phyloP scores from a whole-genome alignment of 64 coral and sea anemone genomes.

The Cladopsammia gracilis region DNA sequence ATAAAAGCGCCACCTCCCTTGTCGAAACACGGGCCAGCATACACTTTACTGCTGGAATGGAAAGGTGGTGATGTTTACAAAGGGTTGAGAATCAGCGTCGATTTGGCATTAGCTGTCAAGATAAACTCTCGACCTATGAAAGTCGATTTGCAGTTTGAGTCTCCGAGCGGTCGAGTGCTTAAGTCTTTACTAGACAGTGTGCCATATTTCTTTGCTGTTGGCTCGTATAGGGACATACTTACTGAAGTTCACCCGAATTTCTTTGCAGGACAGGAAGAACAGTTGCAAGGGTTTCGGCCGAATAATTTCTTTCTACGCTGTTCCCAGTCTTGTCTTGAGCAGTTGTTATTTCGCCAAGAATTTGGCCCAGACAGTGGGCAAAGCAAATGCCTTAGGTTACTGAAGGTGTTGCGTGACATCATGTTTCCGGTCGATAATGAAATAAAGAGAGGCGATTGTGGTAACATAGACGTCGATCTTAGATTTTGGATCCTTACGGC shows the following conservation, averaged over 20 bases:
- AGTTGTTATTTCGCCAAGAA: slow-evolving; percentile 2
- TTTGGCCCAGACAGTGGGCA: slow-evolving; percentile 37
- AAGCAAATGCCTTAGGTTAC: slow-evolving; percentile 31
- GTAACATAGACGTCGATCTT: background rate
- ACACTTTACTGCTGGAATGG: slow-evolving; percentile 24
- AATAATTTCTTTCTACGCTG: slow-evolving; percentile 16
- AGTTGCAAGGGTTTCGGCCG: background rate
- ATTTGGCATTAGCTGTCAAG: slow-evolving; percentile 44
- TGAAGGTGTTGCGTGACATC: slow-evolving; percentile 61
- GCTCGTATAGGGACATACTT: slow-evolving; percentile 20
- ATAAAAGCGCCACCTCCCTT: background rate
- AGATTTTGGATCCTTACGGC: background rate
- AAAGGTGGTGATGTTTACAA: slow-evolving; percentile 30
- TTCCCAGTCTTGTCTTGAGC: slow-evolving; percentile 54
- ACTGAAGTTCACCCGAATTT: background rate
- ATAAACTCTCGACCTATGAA: background rate
- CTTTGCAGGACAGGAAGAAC: background rate
- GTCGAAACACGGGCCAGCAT: slow-evolving; percentile 21
- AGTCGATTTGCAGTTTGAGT: slow-evolving; percentile 4
- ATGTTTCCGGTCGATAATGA: background rate
- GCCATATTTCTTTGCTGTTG: slow-evolving; percentile 46
- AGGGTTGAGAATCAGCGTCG: slow-evolving; percentile 25
- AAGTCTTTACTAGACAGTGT: background rate
- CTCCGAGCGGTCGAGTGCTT: background rate
- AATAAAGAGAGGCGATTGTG: background rate